Conservation (phyloP, 2,113 vertebrate genomes). For the Tupaia tana region DNA sequence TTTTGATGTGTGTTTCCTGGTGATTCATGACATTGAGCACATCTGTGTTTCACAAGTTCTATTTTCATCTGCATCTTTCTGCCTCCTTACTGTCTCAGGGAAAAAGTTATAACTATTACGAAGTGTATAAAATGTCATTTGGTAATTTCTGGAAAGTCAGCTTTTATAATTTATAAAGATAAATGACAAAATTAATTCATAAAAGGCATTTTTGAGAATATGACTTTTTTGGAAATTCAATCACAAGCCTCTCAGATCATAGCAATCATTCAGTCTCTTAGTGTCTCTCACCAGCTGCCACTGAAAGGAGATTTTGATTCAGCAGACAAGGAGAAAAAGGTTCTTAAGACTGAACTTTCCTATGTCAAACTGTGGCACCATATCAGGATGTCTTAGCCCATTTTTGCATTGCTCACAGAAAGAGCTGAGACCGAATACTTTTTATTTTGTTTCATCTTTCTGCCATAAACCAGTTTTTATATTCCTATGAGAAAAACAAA, state of each 20-base stretch:
- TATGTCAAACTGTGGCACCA: background rate
- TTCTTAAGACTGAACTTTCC: background rate
- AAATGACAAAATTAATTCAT: background rate
- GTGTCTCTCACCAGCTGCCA: background rate
- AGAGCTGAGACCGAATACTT: no score
- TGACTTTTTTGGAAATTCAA: background rate
- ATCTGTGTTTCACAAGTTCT: background rate
- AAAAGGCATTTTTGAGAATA: background rate
- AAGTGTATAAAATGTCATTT: background rate
- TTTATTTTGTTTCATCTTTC: no score
- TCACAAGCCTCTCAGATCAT: background rate
- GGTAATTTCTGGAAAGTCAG: background rate
- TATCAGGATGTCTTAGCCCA: no score
- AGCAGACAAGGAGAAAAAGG: background rate
- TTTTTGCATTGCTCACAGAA: no score
- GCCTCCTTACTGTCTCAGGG: background rate
- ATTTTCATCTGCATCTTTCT: background rate
- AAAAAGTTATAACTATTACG: background rate
- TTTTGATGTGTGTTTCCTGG: no score
- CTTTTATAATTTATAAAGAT: background rate
- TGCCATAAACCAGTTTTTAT: no score
- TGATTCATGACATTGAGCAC: no score
- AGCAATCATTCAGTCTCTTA: background rate
- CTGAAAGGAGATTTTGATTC: background rate
- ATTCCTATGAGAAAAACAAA: no score